Conservation (phyloP, 2,888 invertebrate genomes). For the Monochamus alternatus region DNA sequence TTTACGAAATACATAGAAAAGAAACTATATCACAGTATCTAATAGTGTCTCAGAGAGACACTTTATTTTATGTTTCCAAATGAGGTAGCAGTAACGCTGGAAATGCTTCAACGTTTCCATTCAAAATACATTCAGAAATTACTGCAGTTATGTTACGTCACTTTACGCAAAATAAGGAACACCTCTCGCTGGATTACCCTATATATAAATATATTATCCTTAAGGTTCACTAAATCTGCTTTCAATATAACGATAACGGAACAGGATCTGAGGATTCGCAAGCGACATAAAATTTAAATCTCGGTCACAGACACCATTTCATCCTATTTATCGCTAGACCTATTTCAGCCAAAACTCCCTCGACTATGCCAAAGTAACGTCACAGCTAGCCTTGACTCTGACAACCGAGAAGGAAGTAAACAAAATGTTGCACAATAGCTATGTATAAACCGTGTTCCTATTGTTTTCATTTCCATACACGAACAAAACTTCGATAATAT, state of each 20-base stretch:
- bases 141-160: too few species aligned
- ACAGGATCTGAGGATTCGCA: not conserved
- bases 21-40: too few species aligned
- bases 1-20: too few species aligned
- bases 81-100: too few species aligned
- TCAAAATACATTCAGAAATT: too few species aligned
- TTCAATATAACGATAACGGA: not conserved
- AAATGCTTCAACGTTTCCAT: too few species aligned
- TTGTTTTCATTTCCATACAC: constrained; percentile 11
- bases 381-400: constrained; percentile 22
- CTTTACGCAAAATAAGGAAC: too few species aligned
- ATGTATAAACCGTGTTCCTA: constrained; percentile 15
- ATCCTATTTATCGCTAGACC: constrained; percentile 5
- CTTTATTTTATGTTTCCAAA: too few species aligned
- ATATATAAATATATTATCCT: too few species aligned
- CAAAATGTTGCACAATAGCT: constrained; percentile 13
- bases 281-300: not conserved
- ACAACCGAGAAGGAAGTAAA: constrained; percentile 28
- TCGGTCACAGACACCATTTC: not conserved
- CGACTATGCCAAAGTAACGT: constrained; percentile 14
- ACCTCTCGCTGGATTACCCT: too few species aligned
- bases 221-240: not conserved
- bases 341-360: constrained; percentile 4
- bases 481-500: constrained; percentile 14
- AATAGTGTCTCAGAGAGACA: too few species aligned